Conservation (phyloP, 2,888 invertebrate species). For the Patella ulyssiponensis region DNA sequence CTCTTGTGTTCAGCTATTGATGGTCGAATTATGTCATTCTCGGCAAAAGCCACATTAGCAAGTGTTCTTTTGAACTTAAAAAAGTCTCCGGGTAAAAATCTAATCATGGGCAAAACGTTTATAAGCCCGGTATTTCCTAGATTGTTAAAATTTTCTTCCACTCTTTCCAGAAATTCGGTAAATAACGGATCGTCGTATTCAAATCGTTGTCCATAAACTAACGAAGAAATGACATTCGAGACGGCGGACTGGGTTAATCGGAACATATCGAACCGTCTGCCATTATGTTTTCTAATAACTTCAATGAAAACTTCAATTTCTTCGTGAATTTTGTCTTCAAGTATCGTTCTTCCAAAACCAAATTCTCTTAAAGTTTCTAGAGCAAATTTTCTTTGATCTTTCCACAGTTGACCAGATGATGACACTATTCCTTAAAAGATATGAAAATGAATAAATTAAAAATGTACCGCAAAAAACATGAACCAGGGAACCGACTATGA, state of each 20-base stretch:
- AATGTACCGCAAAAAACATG: too few species aligned
- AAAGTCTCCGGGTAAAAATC: constrained; percentile 45
- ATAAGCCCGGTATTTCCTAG: constrained; percentile 13
- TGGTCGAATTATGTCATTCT: constrained; percentile 21
- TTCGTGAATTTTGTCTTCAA: constrained; percentile 27
- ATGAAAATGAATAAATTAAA: background rate
- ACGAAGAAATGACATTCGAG: constrained; percentile 28
- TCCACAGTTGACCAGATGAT: constrained; percentile 22
- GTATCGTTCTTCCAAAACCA: constrained; percentile 22
- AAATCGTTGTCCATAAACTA: constrained; percentile 25
- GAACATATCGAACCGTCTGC: constrained; percentile 13
- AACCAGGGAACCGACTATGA: too few species aligned
- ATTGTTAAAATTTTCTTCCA: constrained; percentile 19
- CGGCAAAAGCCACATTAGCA: constrained; percentile 20
- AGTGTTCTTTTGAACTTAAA: constrained; percentile 36
- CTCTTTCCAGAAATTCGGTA: constrained; percentile 12
- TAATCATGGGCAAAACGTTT: constrained; percentile 37
- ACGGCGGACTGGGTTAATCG: constrained; percentile 15
- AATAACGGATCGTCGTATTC: constrained; percentile 25
- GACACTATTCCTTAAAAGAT: constrained; percentile 13
- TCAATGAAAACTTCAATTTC: constrained; percentile 20
- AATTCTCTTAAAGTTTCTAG: constrained; percentile 24
- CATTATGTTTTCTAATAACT: constrained; percentile 2
- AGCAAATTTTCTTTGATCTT: constrained; percentile 24
- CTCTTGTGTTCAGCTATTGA: constrained; percentile 30